Base-by-base conservation (phyloP, 1,140 invertebrate species). In the Neocloeon triangulifer region DNA sequence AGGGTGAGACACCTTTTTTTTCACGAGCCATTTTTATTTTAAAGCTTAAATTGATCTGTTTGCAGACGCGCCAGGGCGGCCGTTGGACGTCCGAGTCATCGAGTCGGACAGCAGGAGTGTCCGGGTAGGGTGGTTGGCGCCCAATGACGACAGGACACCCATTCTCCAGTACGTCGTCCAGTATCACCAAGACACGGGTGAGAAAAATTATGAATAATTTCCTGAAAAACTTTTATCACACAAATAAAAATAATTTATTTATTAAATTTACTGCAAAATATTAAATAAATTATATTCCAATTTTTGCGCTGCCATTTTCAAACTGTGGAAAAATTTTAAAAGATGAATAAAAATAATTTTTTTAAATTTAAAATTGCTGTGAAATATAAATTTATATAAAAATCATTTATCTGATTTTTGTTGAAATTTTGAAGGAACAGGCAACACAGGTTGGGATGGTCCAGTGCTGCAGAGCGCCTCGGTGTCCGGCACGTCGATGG, bases 1-100 rank as follows among this genome's bases (percentile, higher is more conserved):
- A 62, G 55, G 62, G 63, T 64, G 42, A 43, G n/a, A n/a, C n/a
- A n/a, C n/a, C n/a, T n/a, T 12, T 23, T 8, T 23, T 8, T 23
- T 23, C 22, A 23, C 12, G 8, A 8, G 5, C 5, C 12, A 27
- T 30, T 5, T 6, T 5, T 30, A 6, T 17, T 7, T 4, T 7
- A 6, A 8, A 6, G 5, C 19, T 30, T 17, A 5, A 5, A 18
- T 30, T 7, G 4, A 7, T 27, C 5, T 12, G 12, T 17, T 32
- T 36, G 5, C 39, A 54, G 54, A 58, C 34, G 39, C 39, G 3
- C 56, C 57, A 12, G 54, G 56, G 29, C 40, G 48, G 0, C 53
- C 55, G 1, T 36, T 36, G 19, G 44, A 51, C 28, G 33, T 55
- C 3, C 44, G 43, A 8, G 39, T 56, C 4, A 30, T 46, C 4